Evolutionary conservation across 2,888 invertebrate species (phyloP), one percentile per base, ranked within the genome.

Genomic region (Drosophila putrida): DNA sequence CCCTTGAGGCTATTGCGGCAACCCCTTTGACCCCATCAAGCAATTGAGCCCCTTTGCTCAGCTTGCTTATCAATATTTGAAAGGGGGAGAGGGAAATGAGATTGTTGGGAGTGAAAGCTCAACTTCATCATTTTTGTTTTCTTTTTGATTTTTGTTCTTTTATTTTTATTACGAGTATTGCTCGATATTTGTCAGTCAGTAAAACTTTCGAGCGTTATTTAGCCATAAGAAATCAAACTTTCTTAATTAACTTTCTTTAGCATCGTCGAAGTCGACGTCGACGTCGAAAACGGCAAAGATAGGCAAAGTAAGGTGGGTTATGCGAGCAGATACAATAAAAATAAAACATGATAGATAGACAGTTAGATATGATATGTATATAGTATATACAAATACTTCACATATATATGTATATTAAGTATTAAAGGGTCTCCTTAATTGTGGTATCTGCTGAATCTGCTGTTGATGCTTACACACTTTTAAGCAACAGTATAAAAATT

Each of bases 151-250:
- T 49, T 38, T 53, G 33, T 69, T 74, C 38, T 60, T 75, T 63
- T 65, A 62, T 74, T 74, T 79, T 82, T 82, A 65, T 76, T 88
- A 71, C 63, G 59, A 71, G 76, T 76, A 88, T 85, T 85, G 74
- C 82, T 82, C 82, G 83, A 85, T 83, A 83, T 83, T 83, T 83
- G 88, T 85, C 83, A 88, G 88, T 88, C 70, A 75, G 82, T 82
- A 60, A 83, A 83, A 83, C 80, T 83, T 83, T 88, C 78, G 71
- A 88, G 80, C 84, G 80, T 86, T 84, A 88, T 84, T 84, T 88
- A 86, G 80, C 84, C 84, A 84, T 88, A 84, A 84, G 89, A 88
- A 84, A 84, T 84, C 83, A 84, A 84, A 84, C 84, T 84, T 84
- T 84, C 80, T 84, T 84, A 84, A 84, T 84, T 84, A 84, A 84